Evolutionary conservation across 1,140 invertebrate genomes (phyloP), one percentile per base, ranked within the genome.

Genomic region (Leptoteleia sp.): DNA sequence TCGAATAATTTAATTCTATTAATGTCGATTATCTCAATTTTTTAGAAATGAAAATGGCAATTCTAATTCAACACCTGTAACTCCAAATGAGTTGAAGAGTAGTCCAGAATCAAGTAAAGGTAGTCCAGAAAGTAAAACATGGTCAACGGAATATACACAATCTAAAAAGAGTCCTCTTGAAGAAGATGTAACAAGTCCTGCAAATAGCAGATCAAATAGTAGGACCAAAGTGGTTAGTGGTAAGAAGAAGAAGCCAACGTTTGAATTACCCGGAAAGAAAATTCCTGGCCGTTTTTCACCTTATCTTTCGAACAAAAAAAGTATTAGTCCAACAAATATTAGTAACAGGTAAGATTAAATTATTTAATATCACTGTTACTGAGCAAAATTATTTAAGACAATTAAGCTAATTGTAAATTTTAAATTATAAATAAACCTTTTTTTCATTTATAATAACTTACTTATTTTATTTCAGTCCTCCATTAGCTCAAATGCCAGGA

Each of bases 161-260:
- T 73, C 71, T 13, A 81, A 81, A 59, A 89, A 90, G 22, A 85
- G 90, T 42, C 91, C 90, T 4, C 90, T 91, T 1, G 84, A 91
- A 78, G 81, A 90, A 82, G 25, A 77, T 31, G 79, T 84, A 57
- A 85, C 19, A 76, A 81, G 90, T 85, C 83, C 89, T 70, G 90
- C 89, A 0, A 90, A 92, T 79, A 91, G 93, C 71, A 89, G 93
- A 15, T 91, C 91, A n/a, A 91, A 91, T 4, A 92, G 91, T n/a
- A 92, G 92, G 73, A 93, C 92, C 3, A 90, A 91, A 79, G 92
- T 93, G 48, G 88, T 92, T 0, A 93, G 91, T 57, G 92, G 92
- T 17, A 89, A 86, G 22, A 89, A 88, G 48, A 89, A 86, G 19
- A 91, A 92, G 62, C 90, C 91, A 1, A 86, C 88, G 3, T 83